Conservation (phyloP, 1,140 invertebrate species). For the Aradophagus sp. region DNA sequence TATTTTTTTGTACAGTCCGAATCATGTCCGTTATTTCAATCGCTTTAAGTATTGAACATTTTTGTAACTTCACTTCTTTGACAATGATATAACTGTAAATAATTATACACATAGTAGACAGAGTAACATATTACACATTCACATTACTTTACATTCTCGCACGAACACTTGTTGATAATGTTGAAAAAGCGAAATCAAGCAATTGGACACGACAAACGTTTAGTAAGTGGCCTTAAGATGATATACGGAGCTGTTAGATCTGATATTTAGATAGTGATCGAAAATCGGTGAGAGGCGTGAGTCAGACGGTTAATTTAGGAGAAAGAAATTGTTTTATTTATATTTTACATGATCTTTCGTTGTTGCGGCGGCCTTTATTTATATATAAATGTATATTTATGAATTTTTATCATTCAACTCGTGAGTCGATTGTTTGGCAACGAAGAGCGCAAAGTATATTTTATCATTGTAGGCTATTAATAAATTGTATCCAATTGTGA, state of each 20-base stretch:
- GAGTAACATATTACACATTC: no score
- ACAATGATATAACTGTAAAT: no score
- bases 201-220: constrained; percentile 35
- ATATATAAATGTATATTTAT: constrained; percentile 19
- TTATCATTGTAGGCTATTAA: constrained; percentile 9
- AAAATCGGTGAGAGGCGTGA: constrained; percentile 4
- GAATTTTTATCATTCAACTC: constrained; percentile 19
- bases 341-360: constrained; percentile 20
- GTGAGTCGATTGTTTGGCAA: constrained; percentile 2
- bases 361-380: constrained; percentile 11
- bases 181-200: constrained; percentile 15
- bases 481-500: constrained; percentile 5
- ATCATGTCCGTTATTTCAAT: no score
- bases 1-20: no score
- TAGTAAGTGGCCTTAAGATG: constrained; percentile 53
- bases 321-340: constrained; percentile 22
- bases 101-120: no score
- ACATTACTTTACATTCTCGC: constrained; percentile 27
- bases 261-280: constrained; percentile 30
- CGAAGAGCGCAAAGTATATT: constrained; percentile 2
- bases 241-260: constrained; percentile 45
- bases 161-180: constrained; percentile 21
- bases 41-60: no score
- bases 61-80: no score
- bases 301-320: constrained; percentile 9